Evolutionary conservation across 35 echinoderm and acorn worm genomes (phyloP), one percentile per base, ranked within the genome.

Genomic region (Apostichopus californicus): DNA sequence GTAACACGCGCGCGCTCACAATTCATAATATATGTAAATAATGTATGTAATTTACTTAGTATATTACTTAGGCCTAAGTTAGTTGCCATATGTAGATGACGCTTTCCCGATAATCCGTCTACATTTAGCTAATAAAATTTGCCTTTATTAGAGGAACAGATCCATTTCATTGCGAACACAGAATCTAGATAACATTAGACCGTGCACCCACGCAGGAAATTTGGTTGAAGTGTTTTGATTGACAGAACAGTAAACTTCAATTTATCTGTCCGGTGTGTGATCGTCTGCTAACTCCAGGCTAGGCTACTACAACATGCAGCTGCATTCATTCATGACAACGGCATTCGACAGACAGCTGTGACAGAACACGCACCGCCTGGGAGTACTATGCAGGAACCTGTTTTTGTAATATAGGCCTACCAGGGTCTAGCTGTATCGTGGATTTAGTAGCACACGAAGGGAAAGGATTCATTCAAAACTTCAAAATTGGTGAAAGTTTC

Each of bases 171-270:
- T 61, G 7, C 3, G 58, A 61, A 61, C 58, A 61, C 34, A 46
- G 3, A 46, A 46, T 46, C 34, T 46, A 46, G 34, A 46, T 61
- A 8, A n/a, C 75, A 77, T 17, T 22, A 77, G 18, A 77, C 18
- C 26, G 22, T 81, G 78, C 78, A 24, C 71, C 71, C 71, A 75
- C 71, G 71, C 71, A 75, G 71, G 13, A 75, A 75, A 75, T 75
- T 20, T 18, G 17, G 71, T 18, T 75, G n/a, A 75, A 75, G 15
- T 75, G 54, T 56, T 85, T 85, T 85, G 81, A 85, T 85, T 85
- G 81, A 85, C 81, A 85, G 81, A 59, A 58, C 81, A 85, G 81
- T 85, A 85, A 85, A 85, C 81, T 85, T 81, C 22, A 55, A 81
- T 53, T 81, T 81, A 46, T 54, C 11, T 75, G 55, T 59, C 5